phyloP scores from a whole-genome alignment of 2,888 invertebrate species.

The Hypolimnas misippus region DNA sequence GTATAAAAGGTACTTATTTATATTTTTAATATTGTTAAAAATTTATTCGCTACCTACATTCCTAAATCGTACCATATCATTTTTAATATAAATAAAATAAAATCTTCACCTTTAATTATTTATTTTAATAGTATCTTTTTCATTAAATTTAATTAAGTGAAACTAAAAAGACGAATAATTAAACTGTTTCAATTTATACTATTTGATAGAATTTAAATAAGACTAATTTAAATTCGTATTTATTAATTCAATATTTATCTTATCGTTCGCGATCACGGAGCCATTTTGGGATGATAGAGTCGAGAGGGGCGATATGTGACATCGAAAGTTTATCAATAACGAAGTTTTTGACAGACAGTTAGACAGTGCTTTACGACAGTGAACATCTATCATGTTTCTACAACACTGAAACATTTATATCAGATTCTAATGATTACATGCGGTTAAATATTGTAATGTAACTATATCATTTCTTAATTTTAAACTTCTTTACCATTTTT shows the following conservation, averaged over 20 bases:
- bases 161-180: conserved; percentile 32
- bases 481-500: background rate
- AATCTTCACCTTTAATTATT: conserved; percentile 47
- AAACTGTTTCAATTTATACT: conserved; percentile 46
- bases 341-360: conserved; percentile 41
- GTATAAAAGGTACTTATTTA: conserved; percentile 21
- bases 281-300: conserved; percentile 36
- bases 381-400: conserved; percentile 66
- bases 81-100: conserved; percentile 60
- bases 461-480: conserved; percentile 43
- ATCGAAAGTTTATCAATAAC: conserved; percentile 29
- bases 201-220: conserved; percentile 16
- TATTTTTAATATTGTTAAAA: conserved; percentile 49
- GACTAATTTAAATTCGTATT: conserved; percentile 33
- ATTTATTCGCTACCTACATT: conserved; percentile 72
- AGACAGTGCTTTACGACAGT: conserved; percentile 61
- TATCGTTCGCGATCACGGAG: conserved; percentile 27
- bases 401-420: conserved; percentile 68
- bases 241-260: conserved; percentile 13
- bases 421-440: conserved; percentile 51
- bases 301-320: conserved; percentile 41
- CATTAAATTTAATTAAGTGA: conserved; percentile 43
- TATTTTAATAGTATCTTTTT: conserved; percentile 24
- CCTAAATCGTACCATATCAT: conserved; percentile 53
- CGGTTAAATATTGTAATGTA: conserved; percentile 34